Evolutionary conservation across 2,888 invertebrate genomes (phyloP), one percentile per base, ranked within the genome.

Genomic region (Hydraecia micacea): DNA sequence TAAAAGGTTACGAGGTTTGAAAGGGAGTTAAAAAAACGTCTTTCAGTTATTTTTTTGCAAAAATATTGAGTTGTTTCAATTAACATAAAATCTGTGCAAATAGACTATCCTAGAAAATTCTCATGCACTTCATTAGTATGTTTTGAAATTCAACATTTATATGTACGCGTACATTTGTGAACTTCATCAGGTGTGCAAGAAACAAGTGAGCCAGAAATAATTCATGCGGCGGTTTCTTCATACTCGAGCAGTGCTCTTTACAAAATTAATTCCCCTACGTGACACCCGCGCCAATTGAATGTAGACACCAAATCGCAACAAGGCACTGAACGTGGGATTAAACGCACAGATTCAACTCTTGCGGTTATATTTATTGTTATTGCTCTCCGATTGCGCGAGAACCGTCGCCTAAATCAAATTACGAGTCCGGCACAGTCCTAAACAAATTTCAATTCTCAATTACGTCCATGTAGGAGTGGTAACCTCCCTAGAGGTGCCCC

Each of bases 371-470:
- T 95, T 95, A 95, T 94, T 94, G 94, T 95, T 95, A 95, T 95
- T 93, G 92, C 92, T 90, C 89, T 89, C 91, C 90, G 94, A 95
- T 95, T 95, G 94, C 93, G 93, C 93, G 89, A 91, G 91, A 91
- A 90, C 91, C 92, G 92, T 92, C 93, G 91, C 92, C 93, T 86
- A 93, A 95, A 96, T 96, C 94, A 93, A 96, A 96, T 96, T 96
- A 96, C 93, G 87, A 92, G 91, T 90, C 93, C 93, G 91, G 91
- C 92, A 91, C 92, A 92, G 93, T 95, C 96, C 96, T 96, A 96
- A 96, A 96, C 95, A 96, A 97, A 96, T 97, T 96, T 96, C 95
- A 96, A 96, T 96, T 96, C 95, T 95, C 96, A 96, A 96, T 96
- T 96, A 96, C 95, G 93, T 91, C 87, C 91, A 92, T 90, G 93